Base-by-base conservation (phyloP, 2,888 invertebrate genomes). In the Diadegma fenestrale region DNA sequence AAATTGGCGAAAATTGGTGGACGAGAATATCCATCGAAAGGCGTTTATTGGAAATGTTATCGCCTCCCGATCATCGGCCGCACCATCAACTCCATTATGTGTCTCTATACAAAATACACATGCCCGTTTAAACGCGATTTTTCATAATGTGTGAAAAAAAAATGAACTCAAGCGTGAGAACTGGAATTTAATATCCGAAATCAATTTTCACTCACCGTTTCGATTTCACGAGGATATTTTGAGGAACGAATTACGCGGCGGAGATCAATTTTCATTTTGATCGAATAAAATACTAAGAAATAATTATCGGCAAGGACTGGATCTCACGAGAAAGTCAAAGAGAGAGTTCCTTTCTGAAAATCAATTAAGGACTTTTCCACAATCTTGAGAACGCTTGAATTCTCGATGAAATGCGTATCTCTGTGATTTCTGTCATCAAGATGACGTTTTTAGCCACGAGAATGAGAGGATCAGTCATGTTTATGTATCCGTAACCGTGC, bases 1-100 rank as follows among this genome's bases (percentile, higher is more conserved):
- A 83, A 86, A 86, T 83, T 83, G 82, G 63, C 63, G 82, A 86
- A 86, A 86, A 86, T 86, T 86, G 86, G 76, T 80, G 54, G 76
- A 80, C 80, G 37, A 41, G 54, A 37, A 69, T 48, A 43, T 26
- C 30, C 71, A 33, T 80, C 17, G 77, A 33, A 58, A 54, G 79
- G 77, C 75, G 54, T 77, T 77, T 83, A 82, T 86, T 83, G 85
- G 33, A 48, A 68, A 71, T 71, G 66, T 82, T 85, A 82, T 86
- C 86, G 86, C 80, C 80, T 77, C 37, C 45, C 73, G 80, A 86
- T 73, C 64, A 83, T 83, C 72, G 61, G 3, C 8, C 61, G 61
- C 41, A 26, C 51, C 54, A 45, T 43, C 19, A 14, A 30, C 64
- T 58, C 26, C 26, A 14, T 26, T 58, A n/a, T 26, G 14, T 58